Percentiles rank a stretch among this genome's conserved stretches.
Conservation (phyloP, 2,888 invertebrate species). For the Cataglyphis altisquamis region DNA sequence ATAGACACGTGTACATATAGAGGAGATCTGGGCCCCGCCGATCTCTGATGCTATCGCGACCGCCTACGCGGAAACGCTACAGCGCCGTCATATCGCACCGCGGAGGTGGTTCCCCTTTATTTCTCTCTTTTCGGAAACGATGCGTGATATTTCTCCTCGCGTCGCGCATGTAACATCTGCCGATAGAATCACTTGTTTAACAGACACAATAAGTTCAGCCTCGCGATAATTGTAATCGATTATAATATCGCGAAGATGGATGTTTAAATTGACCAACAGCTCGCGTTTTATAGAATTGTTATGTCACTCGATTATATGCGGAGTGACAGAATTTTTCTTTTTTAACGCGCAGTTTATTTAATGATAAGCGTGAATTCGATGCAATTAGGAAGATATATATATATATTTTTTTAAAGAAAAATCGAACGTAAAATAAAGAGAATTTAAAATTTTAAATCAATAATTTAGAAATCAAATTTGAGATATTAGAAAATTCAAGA, state of each 20-base stretch:
- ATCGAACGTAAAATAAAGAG: background rate
- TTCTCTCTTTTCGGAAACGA: constrained; percentile 29
- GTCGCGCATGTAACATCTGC: constrained; percentile 4
- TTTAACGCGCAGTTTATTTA: constrained; percentile 14
- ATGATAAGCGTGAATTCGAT: constrained; percentile 11
- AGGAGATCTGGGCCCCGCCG: constrained; percentile 46
- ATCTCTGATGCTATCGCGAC: constrained; percentile 64
- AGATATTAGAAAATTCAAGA: background rate
- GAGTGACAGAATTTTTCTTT: constrained; percentile 42
- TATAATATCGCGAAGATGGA: constrained; percentile 37
- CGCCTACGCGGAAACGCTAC: constrained; percentile 48
- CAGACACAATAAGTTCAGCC: constrained; percentile 61
- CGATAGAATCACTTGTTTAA: constrained; percentile 71
- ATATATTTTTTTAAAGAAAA: background rate
- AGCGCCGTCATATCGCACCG: constrained; percentile 34
- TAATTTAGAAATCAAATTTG: background rate
- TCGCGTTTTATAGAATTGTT: constrained; percentile 13
- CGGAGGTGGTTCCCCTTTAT: constrained; percentile 15
- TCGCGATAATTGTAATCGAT: constrained; percentile 61
- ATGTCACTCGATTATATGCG: background rate
- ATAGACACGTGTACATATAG: constrained; percentile 11
- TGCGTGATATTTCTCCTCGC: constrained; percentile 46
- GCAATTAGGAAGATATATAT: background rate
- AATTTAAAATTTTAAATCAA: background rate
- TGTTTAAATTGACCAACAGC: constrained; percentile 1